Evolutionary conservation across 1,140 invertebrate species (phyloP).

Genomic region (Rhyacophila brunnea): DNA sequence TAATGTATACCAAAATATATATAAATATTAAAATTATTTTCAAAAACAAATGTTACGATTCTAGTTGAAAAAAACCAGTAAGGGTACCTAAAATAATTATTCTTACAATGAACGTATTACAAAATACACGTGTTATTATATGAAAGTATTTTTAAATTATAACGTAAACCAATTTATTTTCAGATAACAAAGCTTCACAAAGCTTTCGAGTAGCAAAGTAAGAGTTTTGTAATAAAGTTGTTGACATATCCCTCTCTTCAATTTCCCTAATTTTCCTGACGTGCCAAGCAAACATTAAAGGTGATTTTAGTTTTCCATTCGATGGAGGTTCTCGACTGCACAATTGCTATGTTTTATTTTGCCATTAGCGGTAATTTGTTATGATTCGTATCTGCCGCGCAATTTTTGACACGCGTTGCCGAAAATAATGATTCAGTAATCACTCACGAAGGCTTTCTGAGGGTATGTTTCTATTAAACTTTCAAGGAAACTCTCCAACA

Average conservation of each 20-base stretch:
- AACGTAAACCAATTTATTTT: too few species aligned
- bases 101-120: too few species aligned
- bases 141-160: too few species aligned
- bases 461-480: conserved; percentile 20
- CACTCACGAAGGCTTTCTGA: not conserved
- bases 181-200: too few species aligned
- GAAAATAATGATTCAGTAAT: conserved; percentile 11
- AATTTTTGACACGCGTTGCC: conserved; percentile 33
- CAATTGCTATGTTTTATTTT: conserved; percentile 28
- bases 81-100: too few species aligned
- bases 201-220: too few species aligned
- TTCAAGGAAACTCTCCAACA: not conserved
- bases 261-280: conserved; percentile 23
- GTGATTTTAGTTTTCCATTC: conserved; percentile 19
- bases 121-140: too few species aligned
- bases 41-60: too few species aligned
- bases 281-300: conserved; percentile 29
- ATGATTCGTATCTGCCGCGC: conserved; percentile 29
- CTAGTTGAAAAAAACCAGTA: too few species aligned
- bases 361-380: conserved; percentile 33
- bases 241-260: conserved; percentile 30
- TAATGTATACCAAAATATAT: too few species aligned
- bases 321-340: conserved; percentile 19
- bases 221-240: conserved; percentile 28
- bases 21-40: too few species aligned